Evolutionary conservation across 2,797 vertebrate genomes (phyloP), one percentile per base, ranked within the genome.

Genomic region (Coracias cyanogaster): DNA sequence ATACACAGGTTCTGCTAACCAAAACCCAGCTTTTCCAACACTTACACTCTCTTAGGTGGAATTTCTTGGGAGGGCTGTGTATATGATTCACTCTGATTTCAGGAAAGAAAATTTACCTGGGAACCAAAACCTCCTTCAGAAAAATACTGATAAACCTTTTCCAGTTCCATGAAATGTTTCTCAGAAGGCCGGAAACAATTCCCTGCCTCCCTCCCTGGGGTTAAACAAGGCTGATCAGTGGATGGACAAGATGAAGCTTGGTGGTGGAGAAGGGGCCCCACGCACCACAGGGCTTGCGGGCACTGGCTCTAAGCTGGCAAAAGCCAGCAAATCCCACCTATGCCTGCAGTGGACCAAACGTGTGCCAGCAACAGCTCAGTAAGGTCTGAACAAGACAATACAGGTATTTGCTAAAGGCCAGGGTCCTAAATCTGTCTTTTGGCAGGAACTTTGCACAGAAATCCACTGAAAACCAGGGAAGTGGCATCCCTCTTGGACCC

Each of bases 221-320:
- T 93, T 89, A 71, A 79, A 54, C 62, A 29, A 77, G 86, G 81
- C 71, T 80, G 79, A 93, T 60, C 41, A 54, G 26, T 2, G 26
- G 21, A 82, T 46, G 24, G 74, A 74, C 92, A 94, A 87, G 94
- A 93, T 52, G 71, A 37, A 87, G 71, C 78, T 92, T 82, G 93
- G 70, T 71, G 57, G 45, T 66, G 67, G 12, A 67, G 72, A 88
- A 94, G 72, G 41, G 67, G 79, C 72, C 55, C 55, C 5, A 2
- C 9, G 4, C 9, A 28, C 80, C 95, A 57, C 37, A 39, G 39
- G 74, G 82, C 55, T 70, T 3, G 1, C 0, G 0, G 82, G 69
- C n/a, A 33, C 54, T 26, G 71, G 29, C 64, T 85, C 3, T 69
- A 48, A 87, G 74, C 74, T 92, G 89, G 74, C 74, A 61, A 69